A percentile compares a stretch with the other conserved stretches of the same genome.
phyloP scores from a whole-genome alignment of 2,113 vertebrate genomes.

The Pomatostomus ruficeps region DNA sequence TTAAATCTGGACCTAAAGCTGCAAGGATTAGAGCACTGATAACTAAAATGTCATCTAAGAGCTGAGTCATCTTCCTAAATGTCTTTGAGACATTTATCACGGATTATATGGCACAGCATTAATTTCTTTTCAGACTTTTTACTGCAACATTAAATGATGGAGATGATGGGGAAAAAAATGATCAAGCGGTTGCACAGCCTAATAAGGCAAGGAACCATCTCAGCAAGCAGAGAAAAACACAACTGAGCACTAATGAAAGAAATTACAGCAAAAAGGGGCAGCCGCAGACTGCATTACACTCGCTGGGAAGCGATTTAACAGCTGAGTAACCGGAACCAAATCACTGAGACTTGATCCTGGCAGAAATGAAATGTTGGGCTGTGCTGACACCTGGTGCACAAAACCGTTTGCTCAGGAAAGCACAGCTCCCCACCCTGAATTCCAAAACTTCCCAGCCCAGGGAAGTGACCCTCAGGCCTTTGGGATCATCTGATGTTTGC shows the following conservation, averaged over 20 bases:
- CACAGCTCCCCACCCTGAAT: rapidly evolving
- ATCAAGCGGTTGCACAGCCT: neutral
- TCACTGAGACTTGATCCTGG: neutral
- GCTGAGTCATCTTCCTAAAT: neutral
- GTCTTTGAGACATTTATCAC: neutral
- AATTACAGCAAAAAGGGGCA: neutral
- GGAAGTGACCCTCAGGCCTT: neutral
- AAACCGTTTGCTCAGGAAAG: neutral
- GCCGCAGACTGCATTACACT: neutral
- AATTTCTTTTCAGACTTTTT: neutral
- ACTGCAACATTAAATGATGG: neutral
- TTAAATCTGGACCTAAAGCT: neutral
- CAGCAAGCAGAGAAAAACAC: neutral
- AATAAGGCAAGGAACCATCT: neutral
- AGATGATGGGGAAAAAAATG: neutral
- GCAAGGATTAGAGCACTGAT: neutral
- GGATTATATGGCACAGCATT: rapidly evolving
- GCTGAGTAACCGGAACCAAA: neutral
- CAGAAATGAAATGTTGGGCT: neutral
- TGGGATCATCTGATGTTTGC: neutral
- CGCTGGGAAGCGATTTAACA: neutral
- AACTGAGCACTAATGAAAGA: neutral
- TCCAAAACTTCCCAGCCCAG: neutral
- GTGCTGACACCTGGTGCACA: conserved; percentile 28
- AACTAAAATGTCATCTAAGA: neutral